phyloP scores from a whole-genome alignment of 2,888 invertebrate genomes.

The Bruchidius siliquastri region DNA sequence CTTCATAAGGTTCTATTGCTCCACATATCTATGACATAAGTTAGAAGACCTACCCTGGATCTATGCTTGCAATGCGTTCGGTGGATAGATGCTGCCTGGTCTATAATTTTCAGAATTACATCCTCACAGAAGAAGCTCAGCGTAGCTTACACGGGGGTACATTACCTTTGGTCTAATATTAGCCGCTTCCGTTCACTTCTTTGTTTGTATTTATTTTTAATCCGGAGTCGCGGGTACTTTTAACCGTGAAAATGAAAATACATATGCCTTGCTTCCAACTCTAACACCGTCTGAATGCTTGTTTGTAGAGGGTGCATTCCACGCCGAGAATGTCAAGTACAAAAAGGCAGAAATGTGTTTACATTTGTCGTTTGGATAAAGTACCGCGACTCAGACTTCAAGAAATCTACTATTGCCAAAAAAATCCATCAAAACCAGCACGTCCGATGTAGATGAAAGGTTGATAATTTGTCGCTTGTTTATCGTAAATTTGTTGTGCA shows the following conservation, averaged over 20 bases:
- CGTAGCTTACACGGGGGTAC: neutral
- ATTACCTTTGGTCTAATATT: neutral
- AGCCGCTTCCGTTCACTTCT: conserved; percentile 6
- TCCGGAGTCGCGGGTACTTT: neutral
- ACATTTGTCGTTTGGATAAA: neutral
- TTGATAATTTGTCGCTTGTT: no score
- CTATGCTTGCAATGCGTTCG: neutral
- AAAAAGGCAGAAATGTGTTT: neutral
- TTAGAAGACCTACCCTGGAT: no score
- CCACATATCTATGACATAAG: no score
- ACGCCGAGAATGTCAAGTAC: neutral
- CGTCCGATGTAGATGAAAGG: no score
- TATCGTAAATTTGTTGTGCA: no score
- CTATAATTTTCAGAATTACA: neutral
- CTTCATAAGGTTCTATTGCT: no score
- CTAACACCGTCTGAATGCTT: neutral
- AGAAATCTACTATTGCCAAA: no score
- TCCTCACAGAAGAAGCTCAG: neutral
- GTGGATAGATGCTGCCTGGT: neutral
- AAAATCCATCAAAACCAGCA: no score
- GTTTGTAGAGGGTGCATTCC: neutral
- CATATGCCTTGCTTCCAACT: neutral
- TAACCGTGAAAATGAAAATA: conserved; percentile 4
- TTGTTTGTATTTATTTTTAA: conserved; percentile 7
- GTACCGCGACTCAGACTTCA: no score